phyloP scores from a whole-genome alignment of 2,888 invertebrate species.

The Diadromus collaris region DNA sequence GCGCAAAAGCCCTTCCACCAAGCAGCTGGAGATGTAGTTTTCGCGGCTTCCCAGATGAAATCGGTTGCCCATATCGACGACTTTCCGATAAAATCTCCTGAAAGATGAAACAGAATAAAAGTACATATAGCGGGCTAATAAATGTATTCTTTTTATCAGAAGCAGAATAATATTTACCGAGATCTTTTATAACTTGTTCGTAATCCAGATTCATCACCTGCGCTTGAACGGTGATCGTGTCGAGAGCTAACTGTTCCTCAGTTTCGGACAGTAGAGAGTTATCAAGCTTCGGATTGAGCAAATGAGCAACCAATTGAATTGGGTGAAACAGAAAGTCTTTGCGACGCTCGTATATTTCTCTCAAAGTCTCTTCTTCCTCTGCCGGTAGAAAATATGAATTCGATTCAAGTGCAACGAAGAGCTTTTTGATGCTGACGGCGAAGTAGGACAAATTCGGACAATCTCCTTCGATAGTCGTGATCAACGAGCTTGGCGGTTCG shows the following conservation, averaged over 20 bases:
- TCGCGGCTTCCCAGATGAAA: not conserved
- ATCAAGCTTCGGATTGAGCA: conserved; percentile 1
- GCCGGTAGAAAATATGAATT: not conserved
- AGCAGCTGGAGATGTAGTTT: not conserved
- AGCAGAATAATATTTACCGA: not conserved
- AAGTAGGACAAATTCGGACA: conserved; percentile 14
- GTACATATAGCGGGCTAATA: not conserved
- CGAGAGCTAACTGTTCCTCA: not conserved
- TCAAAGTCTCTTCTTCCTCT: not conserved
- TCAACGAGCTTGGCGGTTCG: conserved; percentile 15
- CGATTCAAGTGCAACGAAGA: not conserved
- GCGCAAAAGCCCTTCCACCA: conserved; percentile 19
- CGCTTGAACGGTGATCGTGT: not conserved
- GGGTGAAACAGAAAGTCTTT: conserved; percentile 18
- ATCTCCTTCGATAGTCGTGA: conserved; percentile 14
- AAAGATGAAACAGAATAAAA: not conserved
- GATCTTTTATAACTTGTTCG: not conserved
- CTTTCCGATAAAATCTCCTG: not conserved
- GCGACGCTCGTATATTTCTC: not conserved
- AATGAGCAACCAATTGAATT: conserved; percentile 10
- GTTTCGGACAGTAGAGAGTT: conserved; percentile 1
- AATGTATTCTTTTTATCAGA: not conserved
- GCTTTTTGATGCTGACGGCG: not conserved
- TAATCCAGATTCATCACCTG: not conserved
- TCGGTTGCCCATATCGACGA: not conserved